These are phyloP conservation scores for Trochalopteron elliotii DNA, from an alignment of 2,113 vertebrate genomes.

Conservation along the genomic window DNA sequence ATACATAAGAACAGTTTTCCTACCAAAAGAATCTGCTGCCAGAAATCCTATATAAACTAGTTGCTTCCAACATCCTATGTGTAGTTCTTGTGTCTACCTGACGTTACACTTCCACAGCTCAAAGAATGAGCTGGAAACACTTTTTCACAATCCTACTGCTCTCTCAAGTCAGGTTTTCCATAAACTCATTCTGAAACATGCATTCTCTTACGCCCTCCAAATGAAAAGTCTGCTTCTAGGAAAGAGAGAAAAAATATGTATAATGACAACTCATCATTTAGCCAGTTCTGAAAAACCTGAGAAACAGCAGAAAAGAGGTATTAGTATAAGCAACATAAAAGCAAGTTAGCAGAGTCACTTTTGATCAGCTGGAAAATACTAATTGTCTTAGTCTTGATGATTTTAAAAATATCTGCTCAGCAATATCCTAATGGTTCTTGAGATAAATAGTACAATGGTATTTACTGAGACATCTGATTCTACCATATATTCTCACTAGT, in stretches of 20 bases:
- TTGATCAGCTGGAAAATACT: not conserved
- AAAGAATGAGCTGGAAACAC: not conserved
- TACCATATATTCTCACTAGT: not conserved
- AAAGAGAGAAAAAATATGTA: accelerated
- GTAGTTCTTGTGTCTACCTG: not conserved
- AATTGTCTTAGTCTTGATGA: not conserved
- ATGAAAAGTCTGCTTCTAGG: not conserved
- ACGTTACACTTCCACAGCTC: not conserved
- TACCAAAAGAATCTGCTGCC: not conserved
- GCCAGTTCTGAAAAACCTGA: not conserved
- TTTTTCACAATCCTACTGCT: not conserved
- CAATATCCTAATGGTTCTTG: not conserved
- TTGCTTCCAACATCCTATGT: not conserved
- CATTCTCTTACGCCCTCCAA: not conserved
- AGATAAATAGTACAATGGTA: not conserved
- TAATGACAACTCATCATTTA: not conserved
- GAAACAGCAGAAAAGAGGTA: not conserved
- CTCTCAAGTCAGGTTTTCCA: not conserved
- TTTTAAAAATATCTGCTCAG: not conserved
- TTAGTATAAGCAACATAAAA: not conserved
- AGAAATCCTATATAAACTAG: not conserved
- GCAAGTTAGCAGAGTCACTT: not conserved
- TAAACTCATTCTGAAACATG: not conserved
- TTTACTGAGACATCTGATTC: not conserved
- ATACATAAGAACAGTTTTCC: not conserved